These are phyloP conservation scores for Lycia hirtaria DNA, from an alignment of 2,888 invertebrate genomes.

Conservation along the genomic window DNA sequence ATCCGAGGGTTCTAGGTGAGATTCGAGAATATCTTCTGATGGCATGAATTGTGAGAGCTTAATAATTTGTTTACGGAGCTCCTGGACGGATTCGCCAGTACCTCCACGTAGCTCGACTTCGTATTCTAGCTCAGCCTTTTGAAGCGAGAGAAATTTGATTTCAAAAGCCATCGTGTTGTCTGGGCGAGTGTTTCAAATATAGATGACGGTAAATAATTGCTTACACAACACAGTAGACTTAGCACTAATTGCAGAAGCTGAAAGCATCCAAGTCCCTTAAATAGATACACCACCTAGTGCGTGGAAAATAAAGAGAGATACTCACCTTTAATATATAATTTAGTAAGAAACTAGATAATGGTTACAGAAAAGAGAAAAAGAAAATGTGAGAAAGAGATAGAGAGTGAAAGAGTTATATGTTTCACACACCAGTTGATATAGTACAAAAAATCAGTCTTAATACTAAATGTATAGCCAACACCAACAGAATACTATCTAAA, in stretches of 20 bases:
- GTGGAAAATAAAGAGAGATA: neutral
- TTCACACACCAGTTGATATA: neutral
- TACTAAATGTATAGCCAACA: neutral
- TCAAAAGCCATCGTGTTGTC: neutral
- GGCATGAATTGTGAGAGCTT: conserved; percentile 24
- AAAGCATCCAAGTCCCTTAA: neutral
- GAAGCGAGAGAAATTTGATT: neutral
- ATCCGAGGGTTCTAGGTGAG: conserved; percentile 29
- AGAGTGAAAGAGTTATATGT: no score
- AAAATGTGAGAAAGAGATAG: no score
- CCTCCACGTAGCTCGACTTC: conserved; percentile 36
- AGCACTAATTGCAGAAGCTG: neutral
- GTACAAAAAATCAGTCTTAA: neutral
- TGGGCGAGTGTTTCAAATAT: neutral
- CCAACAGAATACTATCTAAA: neutral
- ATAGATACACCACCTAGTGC: neutral
- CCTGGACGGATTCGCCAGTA: conserved; percentile 26
- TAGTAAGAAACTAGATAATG: neutral
- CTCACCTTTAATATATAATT: no score
- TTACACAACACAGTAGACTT: neutral
- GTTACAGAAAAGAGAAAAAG: no score
- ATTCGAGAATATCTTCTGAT: conserved; percentile 34
- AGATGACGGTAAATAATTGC: no score
- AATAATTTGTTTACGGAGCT: conserved; percentile 35
- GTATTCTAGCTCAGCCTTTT: conserved; percentile 13